Percentiles rank a stretch among this genome's conserved stretches.
Evolutionary conservation across 2,113 vertebrate genomes (phyloP).

Genomic region (Dromaius novaehollandiae): DNA sequence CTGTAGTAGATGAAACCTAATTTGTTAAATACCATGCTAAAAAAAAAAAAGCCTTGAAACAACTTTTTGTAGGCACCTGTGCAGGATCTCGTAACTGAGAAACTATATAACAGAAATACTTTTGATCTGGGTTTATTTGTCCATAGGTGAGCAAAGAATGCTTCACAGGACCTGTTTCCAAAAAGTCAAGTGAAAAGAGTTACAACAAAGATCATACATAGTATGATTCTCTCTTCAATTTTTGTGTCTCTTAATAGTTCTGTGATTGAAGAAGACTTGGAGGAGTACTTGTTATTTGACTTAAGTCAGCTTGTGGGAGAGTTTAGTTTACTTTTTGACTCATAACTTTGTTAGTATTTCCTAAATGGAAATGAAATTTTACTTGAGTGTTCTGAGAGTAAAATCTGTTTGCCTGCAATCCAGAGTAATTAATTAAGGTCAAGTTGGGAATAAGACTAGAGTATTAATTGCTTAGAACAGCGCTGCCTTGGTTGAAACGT

Average conservation of each 20-base stretch:
- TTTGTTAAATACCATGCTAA: not conserved
- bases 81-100: not conserved
- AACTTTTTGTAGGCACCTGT: not conserved
- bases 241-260: not conserved
- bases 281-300: not conserved
- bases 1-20: rapidly evolving
- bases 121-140: not conserved
- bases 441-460: not conserved
- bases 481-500: not conserved
- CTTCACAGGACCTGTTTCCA: not conserved
- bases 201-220: not conserved
- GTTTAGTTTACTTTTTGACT: not conserved
- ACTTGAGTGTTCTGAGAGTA: not conserved
- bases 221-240: not conserved
- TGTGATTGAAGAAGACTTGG: not conserved
- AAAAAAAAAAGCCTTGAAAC: not conserved
- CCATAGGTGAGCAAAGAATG: not conserved
- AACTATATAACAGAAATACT: not conserved
- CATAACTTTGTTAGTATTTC: not conserved
- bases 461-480: not conserved
- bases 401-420: not conserved
- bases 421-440: constrained; percentile 7
- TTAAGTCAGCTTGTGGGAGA: not conserved
- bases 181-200: not conserved
- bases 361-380: not conserved